Evolutionary conservation across 2,888 invertebrate species (phyloP).

Genomic region (Eupeodes latifasciatus): DNA sequence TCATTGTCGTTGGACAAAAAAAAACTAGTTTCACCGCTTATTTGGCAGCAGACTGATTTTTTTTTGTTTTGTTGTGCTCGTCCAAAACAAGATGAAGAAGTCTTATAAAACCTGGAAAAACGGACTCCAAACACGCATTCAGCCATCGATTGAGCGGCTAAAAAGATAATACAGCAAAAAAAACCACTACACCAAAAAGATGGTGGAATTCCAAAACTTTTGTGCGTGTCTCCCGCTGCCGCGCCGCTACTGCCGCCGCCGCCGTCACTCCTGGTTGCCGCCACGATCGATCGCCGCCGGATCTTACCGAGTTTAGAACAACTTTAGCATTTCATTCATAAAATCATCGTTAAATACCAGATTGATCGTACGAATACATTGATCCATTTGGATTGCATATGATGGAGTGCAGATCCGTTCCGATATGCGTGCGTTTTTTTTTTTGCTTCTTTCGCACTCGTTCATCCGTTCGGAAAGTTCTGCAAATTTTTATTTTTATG

Average conservation of each 20-base stretch:
- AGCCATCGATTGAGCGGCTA: constrained; percentile 1
- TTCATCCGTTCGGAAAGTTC: constrained; percentile 77
- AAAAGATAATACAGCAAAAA: constrained; percentile 23
- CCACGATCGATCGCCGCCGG: constrained; percentile 17
- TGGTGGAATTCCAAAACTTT: constrained; percentile 78
- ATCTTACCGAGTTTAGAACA: constrained; percentile 34
- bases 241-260: no score
- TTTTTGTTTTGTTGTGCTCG: constrained; percentile 45
- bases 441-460: background rate
- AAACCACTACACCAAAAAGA: constrained; percentile 21
- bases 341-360: constrained; percentile 68
- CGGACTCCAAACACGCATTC: constrained; percentile 70
- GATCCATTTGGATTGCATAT: constrained; percentile 43
- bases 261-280: background rate
- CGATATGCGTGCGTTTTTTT: constrained; percentile 45
- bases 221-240: constrained; percentile 77
- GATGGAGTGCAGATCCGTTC: constrained; percentile 56
- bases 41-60: constrained; percentile 75
- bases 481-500: background rate
- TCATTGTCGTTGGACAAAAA: constrained; percentile 44
- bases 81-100: constrained; percentile 66
- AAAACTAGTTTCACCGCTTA: constrained; percentile 82
- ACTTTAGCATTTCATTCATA: constrained; percentile 71
- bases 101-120: constrained; percentile 72
- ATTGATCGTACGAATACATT: constrained; percentile 59